Base-by-base conservation (phyloP, 2,888 invertebrate species). In the Andrena chrysosceles region DNA sequence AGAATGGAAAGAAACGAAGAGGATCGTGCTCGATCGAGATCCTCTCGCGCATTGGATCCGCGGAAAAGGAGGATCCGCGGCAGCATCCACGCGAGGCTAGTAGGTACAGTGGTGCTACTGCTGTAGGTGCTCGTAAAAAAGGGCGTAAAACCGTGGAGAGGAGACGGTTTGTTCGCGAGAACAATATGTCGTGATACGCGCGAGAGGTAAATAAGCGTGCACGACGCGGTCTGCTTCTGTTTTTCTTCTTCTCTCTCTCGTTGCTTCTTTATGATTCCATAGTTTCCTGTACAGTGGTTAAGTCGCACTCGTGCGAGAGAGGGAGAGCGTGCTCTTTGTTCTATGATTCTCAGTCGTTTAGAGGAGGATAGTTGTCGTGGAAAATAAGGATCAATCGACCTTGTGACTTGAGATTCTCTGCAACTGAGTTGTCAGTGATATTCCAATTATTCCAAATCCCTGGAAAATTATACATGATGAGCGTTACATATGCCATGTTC, bases 131-230 rank as follows among this genome's bases (percentile, higher is more conserved):
- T 71, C 31, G 13, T 63, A 62, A 75, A 75, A 68, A 29, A 0
- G 16, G 10, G 35, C 70, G 76, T 63, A 63, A 70, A 71, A 52
- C 16, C 35, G 60, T 2, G 52, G 13, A 49, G 49, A 26, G 56
- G 3, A 35, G 49, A 48, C 33, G 26, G 74, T 60, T 68, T 20
- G 67, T 35, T 75, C 49, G 49, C 66, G 42, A 33, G 59, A 59
- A 67, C 74, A 60, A 74, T 67, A 49, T 33, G 75, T 75, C 69
- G 49, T 6, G 70, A 8, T 42, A 42, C 42, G 29, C 42, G 2
- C 16, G 42, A 62, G 13, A 75, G 49, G 23, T 7, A 68, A 20
- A 60, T 35, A 29, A 26, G 16, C 60, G 26, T 0, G 33, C 10
- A 16, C 29, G 26, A 54, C 16, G 42, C n/a, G 54, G 0, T 59